phyloP scores from a whole-genome alignment of 35 echinoderm and acorn worm species.

The Apostichopus japonicus region DNA sequence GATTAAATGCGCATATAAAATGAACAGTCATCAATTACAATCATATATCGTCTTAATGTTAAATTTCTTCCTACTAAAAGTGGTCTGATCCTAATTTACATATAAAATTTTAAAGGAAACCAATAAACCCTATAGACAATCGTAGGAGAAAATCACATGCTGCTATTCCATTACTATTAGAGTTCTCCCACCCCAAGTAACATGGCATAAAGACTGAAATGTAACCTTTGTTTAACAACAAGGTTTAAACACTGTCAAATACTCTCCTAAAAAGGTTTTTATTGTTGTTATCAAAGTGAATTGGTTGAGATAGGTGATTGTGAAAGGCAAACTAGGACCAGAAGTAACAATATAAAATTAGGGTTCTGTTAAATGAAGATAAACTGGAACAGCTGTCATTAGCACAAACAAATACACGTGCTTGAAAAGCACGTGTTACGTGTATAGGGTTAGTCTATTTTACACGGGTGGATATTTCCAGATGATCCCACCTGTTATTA shows the following conservation, averaged over 20 bases:
- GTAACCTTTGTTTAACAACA: no score
- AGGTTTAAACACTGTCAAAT: no score
- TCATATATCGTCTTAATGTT: no score
- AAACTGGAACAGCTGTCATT: not conserved
- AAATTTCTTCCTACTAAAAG: not conserved
- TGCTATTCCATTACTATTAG: constrained; percentile 4
- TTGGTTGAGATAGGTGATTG: no score
- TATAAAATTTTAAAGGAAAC: constrained; percentile 46
- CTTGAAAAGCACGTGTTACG: not conserved
- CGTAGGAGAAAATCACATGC: constrained; percentile 30
- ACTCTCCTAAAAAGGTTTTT: no score
- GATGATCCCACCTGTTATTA: not conserved
- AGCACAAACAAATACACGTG: constrained; percentile 18
- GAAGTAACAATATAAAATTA: no score
- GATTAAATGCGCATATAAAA: no score
- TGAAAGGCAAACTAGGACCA: no score
- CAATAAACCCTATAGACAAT: not conserved
- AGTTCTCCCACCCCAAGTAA: not conserved
- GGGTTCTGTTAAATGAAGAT: not conserved
- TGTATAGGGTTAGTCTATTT: not conserved
- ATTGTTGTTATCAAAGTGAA: no score
- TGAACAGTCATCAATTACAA: no score
- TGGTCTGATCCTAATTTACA: constrained; percentile 4
- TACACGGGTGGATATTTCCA: not conserved
- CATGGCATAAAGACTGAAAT: no score